Percentiles rank a stretch among this genome's conserved stretches.
Conservation (phyloP, 2,888 invertebrate species). For the Caenorhabditis sp. region DNA sequence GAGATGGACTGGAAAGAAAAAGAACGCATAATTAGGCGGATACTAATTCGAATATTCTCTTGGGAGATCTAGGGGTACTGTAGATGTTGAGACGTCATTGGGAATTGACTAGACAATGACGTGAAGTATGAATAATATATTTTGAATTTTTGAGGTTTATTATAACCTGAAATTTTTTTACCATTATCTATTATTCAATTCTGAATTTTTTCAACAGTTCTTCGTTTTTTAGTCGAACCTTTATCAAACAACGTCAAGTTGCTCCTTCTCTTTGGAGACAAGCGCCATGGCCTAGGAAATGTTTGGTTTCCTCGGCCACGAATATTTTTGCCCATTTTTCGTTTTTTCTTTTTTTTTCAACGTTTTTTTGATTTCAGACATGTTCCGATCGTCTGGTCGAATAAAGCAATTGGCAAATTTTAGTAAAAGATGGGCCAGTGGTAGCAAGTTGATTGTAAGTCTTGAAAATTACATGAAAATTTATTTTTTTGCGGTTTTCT, state of each 20-base stretch:
- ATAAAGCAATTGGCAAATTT: conserved; percentile 14
- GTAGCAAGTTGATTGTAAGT: conserved; percentile 26
- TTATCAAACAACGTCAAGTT: no score
- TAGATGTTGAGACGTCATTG: not conserved
- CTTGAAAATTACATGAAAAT: not conserved
- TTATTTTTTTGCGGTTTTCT: no score
- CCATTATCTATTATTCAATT: no score
- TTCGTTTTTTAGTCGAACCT: no score
- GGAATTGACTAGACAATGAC: no score
- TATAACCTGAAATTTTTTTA: no score
- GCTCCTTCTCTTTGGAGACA: no score
- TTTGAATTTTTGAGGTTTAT: no score
- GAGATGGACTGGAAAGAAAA: not conserved
- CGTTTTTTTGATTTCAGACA: conserved; percentile 13
- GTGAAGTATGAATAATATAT: no score
- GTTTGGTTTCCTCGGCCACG: not conserved
- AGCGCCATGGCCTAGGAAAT: not conserved
- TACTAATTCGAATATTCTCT: not conserved
- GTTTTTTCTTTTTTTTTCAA: not conserved
- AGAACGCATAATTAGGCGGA: not conserved
- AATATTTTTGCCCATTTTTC: not conserved
- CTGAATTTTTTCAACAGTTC: no score
- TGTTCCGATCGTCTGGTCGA: conserved; percentile 31
- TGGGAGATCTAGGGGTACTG: not conserved
- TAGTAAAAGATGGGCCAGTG: conserved; percentile 8